phyloP scores from a whole-genome alignment of 2,888 invertebrate genomes.

The Plebejus argus region DNA sequence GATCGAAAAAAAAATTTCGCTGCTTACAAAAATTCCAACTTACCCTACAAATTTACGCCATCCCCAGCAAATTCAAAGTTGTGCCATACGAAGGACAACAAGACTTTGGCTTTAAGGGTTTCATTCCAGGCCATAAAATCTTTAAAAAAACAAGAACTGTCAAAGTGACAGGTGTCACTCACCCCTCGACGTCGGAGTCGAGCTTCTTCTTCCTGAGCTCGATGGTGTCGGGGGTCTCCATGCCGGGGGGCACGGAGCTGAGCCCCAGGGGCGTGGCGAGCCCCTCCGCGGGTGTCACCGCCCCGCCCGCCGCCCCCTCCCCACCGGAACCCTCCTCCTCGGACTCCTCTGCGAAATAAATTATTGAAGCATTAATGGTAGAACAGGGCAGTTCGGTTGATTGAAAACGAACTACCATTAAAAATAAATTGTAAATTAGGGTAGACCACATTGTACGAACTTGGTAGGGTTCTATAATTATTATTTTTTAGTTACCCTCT shows the following conservation, averaged over 20 bases:
- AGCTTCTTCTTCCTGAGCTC: constrained; percentile 98
- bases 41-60: too few species aligned
- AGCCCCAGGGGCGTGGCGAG: constrained; percentile 97
- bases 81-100: too few species aligned
- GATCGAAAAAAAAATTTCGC: too few species aligned
- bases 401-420: background rate
- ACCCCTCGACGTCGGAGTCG: constrained; percentile 97
- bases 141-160: background rate
- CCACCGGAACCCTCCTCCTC: constrained; percentile 59
- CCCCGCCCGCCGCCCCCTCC: constrained; percentile 73
- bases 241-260: constrained; percentile 93
- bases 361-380: background rate
- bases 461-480: too few species aligned
- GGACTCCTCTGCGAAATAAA: constrained; percentile 42
- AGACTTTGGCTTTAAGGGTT: too few species aligned
- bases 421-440: too few species aligned
- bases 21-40: too few species aligned
- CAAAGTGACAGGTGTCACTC: constrained; percentile 46
- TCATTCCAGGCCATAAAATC: too few species aligned
- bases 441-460: too few species aligned
- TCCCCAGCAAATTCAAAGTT: too few species aligned
- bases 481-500: constrained; percentile 72
- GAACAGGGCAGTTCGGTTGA: background rate
- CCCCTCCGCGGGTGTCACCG: constrained; percentile 93
- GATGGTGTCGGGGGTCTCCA: constrained; percentile 99